A percentile compares a stretch with the other conserved stretches of the same genome.
These are phyloP conservation scores for Seriola rivoliana DNA, from an alignment of 2,113 vertebrate genomes.

Conservation along the genomic window DNA sequence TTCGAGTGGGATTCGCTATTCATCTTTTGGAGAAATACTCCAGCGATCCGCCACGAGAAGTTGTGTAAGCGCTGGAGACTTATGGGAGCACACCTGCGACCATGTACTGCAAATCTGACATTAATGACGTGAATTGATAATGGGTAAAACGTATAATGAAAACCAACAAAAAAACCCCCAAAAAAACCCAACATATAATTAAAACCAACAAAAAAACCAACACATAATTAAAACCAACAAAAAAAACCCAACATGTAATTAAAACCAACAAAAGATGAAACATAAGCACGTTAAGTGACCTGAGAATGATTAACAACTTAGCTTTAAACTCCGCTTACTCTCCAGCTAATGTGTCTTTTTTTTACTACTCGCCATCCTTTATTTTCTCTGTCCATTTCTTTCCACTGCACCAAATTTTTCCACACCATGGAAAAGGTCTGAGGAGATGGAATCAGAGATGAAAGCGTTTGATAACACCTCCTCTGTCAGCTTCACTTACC, in stretches of 20 bases:
- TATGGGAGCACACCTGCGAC: slow-evolving; percentile 42
- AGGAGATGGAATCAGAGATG: slow-evolving; percentile 49
- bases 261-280: slow-evolving; percentile 8
- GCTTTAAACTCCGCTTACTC: slow-evolving; percentile 1
- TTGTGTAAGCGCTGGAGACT: slow-evolving; percentile 25
- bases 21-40: slow-evolving; percentile 37
- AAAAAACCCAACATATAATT: background rate
- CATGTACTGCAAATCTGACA: slow-evolving; percentile 4
- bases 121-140: slow-evolving; percentile 8
- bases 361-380: slow-evolving; percentile 23
- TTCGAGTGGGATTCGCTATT: slow-evolving; percentile 47
- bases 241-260: slow-evolving; percentile 3
- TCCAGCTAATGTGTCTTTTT: slow-evolving; percentile 6
- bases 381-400: slow-evolving; percentile 43
- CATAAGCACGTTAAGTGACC: slow-evolving; percentile 7
- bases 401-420: slow-evolving; percentile 33
- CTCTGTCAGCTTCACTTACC: slow-evolving; percentile 43
- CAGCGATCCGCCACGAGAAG: slow-evolving; percentile 15
- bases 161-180: slow-evolving; percentile 24
- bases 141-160: background rate
- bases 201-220: slow-evolving; percentile 17
- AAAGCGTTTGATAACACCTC: slow-evolving; percentile 58
- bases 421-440: slow-evolving; percentile 27
- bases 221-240: too few species aligned
- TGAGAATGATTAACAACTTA: slow-evolving; percentile 18